Percentiles rank a stretch among this genome's conserved stretches.
These are phyloP conservation scores for Eutrigla gurnardus DNA, from an alignment of 2,797 vertebrate genomes.

Conservation along the genomic window DNA sequence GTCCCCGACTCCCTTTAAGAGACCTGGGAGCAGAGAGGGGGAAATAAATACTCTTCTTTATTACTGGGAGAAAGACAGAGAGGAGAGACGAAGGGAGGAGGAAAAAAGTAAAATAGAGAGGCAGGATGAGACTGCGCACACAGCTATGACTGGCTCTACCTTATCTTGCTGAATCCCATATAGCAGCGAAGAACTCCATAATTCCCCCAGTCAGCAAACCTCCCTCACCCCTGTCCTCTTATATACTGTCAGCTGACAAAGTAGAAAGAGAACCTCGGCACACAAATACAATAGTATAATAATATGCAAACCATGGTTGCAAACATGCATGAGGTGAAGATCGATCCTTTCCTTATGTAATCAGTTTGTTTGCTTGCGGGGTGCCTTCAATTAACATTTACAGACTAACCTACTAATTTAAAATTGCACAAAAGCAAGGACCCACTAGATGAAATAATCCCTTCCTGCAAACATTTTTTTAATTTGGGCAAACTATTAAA, in stretches of 20 bases:
- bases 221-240: constrained; percentile 71
- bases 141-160: constrained; percentile 52
- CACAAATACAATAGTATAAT: constrained; percentile 30
- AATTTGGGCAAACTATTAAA: not conserved
- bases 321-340: constrained; percentile 19
- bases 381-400: constrained; percentile 30
- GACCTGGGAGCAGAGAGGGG: constrained; percentile 68
- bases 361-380: constrained; percentile 32
- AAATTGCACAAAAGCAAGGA: not conserved
- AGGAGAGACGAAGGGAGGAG: constrained; percentile 44
- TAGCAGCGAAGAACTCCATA: constrained; percentile 73
- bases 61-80: constrained; percentile 78
- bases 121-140: constrained; percentile 54
- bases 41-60: constrained; percentile 86
- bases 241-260: constrained; percentile 71
- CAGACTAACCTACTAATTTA: constrained; percentile 6
- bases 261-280: constrained; percentile 48
- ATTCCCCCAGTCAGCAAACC: constrained; percentile 82
- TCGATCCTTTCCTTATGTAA: constrained; percentile 10
- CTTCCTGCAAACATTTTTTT: constrained; percentile 7
- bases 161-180: constrained; percentile 74
- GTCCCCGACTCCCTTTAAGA: constrained; percentile 83
- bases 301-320: constrained; percentile 26
- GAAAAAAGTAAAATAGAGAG: constrained; percentile 66
- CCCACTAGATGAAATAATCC: constrained; percentile 4